A percentile compares a stretch with the other conserved stretches of the same genome.
Conservation (phyloP, 2,888 invertebrate species). For the Leucania comma region DNA sequence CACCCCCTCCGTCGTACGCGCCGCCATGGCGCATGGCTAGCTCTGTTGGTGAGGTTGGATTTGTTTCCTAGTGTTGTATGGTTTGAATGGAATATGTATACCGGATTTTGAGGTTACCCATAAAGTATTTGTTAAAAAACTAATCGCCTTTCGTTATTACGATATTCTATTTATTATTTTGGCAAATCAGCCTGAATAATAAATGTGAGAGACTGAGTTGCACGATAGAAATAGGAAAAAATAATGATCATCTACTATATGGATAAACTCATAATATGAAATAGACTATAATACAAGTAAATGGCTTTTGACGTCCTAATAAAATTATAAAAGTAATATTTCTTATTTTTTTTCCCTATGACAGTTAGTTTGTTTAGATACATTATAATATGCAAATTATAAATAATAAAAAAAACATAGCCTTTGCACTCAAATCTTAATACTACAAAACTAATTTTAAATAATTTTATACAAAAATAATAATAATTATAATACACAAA, state of each 20-base stretch:
- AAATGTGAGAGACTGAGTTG: no score
- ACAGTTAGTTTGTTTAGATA: background rate
- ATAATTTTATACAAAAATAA: background rate
- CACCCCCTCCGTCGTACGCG: slow-evolving; percentile 77
- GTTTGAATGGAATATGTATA: no score
- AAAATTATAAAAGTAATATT: background rate
- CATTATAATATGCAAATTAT: slow-evolving; percentile 15
- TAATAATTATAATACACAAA: background rate
- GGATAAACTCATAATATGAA: slow-evolving; percentile 18
- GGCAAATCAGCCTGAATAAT: no score
- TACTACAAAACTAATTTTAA: slow-evolving; percentile 3
- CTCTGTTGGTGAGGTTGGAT: slow-evolving; percentile 72
- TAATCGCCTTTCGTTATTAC: no score
- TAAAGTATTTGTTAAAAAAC: background rate
- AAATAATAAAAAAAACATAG: background rate
- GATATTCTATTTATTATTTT: no score
- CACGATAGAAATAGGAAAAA: no score
- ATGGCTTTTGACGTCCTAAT: background rate
- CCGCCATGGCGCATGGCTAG: slow-evolving; percentile 83
- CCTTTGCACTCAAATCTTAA: slow-evolving; percentile 7
- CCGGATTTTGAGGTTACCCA: slow-evolving; percentile 2
- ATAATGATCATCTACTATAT: background rate
- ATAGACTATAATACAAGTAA: background rate
- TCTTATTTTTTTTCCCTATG: background rate
- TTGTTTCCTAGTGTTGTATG: slow-evolving; percentile 32